phyloP scores from a whole-genome alignment of 1,140 invertebrate species.

The Ceratina australensis region DNA sequence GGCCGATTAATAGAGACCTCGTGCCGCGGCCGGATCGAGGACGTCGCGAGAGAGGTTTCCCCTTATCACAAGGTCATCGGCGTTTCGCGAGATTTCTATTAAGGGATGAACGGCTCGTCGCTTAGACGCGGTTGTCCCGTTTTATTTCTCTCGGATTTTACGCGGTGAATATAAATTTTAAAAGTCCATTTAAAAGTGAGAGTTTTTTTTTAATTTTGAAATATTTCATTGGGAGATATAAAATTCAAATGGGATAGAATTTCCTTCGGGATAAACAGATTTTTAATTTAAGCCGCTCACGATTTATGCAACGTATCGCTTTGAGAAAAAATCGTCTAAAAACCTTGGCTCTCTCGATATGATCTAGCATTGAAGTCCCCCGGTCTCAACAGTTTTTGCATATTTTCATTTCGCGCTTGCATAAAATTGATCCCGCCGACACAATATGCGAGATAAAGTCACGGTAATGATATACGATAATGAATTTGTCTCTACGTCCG shows the following conservation, averaged over 20 bases:
- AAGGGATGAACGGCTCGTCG: constrained; percentile 42
- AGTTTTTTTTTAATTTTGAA: neutral
- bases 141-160: no score
- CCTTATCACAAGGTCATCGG: constrained; percentile 58
- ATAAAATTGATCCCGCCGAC: neutral
- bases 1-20: constrained; percentile 42
- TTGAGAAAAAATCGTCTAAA: neutral
- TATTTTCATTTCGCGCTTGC: neutral
- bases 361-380: constrained; percentile 7
- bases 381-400: neutral
- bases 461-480: neutral
- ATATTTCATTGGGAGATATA: neutral
- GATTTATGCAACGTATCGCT: neutral
- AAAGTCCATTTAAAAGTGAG: no score
- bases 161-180: no score
- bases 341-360: neutral
- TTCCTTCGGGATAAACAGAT: neutral
- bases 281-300: neutral
- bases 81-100: constrained; percentile 42
- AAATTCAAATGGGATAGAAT: neutral
- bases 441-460: neutral
- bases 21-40: neutral
- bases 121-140: constrained; percentile 6
- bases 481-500: neutral
- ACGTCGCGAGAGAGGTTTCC: neutral